These are phyloP conservation scores for Typhlichthys subterraneus DNA, from an alignment of 2,797 vertebrate genomes.

Conservation along the genomic window DNA sequence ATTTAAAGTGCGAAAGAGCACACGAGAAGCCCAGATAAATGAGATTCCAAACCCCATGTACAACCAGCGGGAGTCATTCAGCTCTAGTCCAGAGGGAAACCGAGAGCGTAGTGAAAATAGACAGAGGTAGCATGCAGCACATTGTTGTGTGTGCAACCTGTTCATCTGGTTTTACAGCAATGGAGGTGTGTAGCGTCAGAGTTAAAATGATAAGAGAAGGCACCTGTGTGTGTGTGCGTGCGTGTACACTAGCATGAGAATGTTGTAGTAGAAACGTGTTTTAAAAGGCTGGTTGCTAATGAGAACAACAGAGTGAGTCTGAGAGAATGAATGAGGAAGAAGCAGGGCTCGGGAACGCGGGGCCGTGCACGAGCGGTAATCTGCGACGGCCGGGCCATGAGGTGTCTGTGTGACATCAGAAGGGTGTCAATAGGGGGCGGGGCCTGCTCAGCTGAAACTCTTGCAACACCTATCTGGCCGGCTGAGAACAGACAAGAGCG, in stretches of 20 bases:
- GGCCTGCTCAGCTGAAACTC: slow-evolving; percentile 70
- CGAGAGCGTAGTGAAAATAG: background rate
- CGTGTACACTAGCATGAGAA: too few species aligned
- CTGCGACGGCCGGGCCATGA: slow-evolving; percentile 42
- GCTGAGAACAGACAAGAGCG: slow-evolving; percentile 76
- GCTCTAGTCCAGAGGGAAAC: background rate
- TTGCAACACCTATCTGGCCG: slow-evolving; percentile 83
- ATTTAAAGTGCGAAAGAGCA: slow-evolving; percentile 20
- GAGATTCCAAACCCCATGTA: too few species aligned
- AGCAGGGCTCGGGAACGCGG: background rate
- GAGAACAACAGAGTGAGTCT: background rate
- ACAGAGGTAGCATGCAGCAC: background rate
- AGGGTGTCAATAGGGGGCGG: slow-evolving; percentile 74
- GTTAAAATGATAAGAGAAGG: background rate
- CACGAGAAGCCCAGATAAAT: slow-evolving; percentile 8
- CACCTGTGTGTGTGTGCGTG: background rate
- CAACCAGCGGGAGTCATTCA: too few species aligned
- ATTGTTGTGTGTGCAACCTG: slow-evolving; percentile 49
- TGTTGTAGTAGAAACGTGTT: too few species aligned
- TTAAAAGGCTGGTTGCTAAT: too few species aligned
- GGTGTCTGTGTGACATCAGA: slow-evolving; percentile 81
- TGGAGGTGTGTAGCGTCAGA: slow-evolving; percentile 19
- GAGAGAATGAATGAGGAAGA: background rate
- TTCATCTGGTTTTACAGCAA: slow-evolving; percentile 63
- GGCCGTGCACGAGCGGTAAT: slow-evolving; percentile 29